Base-by-base conservation (phyloP, 2,888 invertebrate species). In the Encarsia formosa region DNA sequence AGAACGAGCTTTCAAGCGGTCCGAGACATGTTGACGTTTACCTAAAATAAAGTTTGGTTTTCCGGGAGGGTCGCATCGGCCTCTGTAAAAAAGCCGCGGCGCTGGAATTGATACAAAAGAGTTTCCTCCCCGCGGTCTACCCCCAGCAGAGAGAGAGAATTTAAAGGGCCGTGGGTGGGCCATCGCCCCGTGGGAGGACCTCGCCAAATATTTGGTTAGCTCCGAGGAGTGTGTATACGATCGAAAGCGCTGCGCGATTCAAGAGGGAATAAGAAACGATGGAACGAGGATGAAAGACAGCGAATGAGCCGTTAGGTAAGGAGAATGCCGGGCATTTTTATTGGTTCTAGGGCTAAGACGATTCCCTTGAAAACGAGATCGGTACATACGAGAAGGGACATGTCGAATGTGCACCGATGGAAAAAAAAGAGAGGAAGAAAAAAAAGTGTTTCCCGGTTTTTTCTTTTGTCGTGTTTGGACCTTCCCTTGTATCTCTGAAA, bases 141-240 rank as follows among this genome's bases (percentile, higher is more conserved):
- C 57, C 53, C 46, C 46, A 41, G 42, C 51, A 49, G 40, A 49
- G 44, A 52, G 58, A 59, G 57, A 59, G 58, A 59, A 59, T 64
- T 66, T 63, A 63, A 65, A 65, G 62, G 57, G 54, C 20, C 16
- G 51, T 56, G 60, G 59, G 57, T 61, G 61, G 61, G 42, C 45
- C 19, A n/a, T n/a, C 52, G 47, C 40, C 40, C 24, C 39, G 24
- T 23, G 43, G 35, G 60, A 66, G 66, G 65, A 68, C 64, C 65
- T 71, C 61, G 63, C 59, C 69, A 72, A 72, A 72, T 72, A 71
- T 72, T 72, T 73, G 68, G 66, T 69, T 71, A 71, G 68, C 65
- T 68, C 43, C 35, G 32, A 15, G 11, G 9, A 23, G 24, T 19
- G 32, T 11, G n/a, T 22, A 26, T 29, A 29, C 37, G 19, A 37